phyloP scores from a whole-genome alignment of 2,797 vertebrate genomes.

The Xenopus petersii region DNA sequence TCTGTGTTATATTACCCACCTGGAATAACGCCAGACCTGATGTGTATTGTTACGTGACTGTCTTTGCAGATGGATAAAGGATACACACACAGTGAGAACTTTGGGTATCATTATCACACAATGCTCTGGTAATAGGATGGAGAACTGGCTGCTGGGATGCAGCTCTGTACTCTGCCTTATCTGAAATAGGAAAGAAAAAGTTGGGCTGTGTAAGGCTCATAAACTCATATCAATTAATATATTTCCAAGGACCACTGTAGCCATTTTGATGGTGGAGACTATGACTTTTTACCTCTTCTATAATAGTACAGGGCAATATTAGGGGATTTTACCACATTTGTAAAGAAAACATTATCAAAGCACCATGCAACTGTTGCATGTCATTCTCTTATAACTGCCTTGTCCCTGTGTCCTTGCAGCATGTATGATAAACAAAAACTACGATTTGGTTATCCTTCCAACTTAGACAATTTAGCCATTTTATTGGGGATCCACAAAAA shows the following conservation, averaged over 20 bases:
- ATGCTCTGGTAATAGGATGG: conserved; percentile 60
- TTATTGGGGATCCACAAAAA: too few species aligned
- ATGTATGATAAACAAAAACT: too few species aligned
- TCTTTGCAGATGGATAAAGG: conserved; percentile 48
- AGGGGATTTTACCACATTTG: neutral
- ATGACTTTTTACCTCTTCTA: neutral
- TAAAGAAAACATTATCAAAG: too few species aligned
- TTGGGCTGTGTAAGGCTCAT: neutral
- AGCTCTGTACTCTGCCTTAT: conserved; percentile 3
- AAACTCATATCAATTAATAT: neutral
- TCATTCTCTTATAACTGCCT: too few species aligned
- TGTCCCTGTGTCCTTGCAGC: too few species aligned
- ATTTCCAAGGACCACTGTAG: neutral
- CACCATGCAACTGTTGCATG: too few species aligned
- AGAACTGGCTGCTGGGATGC: conserved; percentile 2
- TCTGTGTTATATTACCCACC: conserved; percentile 40
- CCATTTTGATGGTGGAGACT: neutral
- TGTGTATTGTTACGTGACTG: conserved; percentile 42
- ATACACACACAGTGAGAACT: conserved; percentile 53
- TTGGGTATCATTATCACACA: conserved; percentile 71
- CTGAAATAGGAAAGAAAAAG: neutral
- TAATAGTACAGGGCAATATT: too few species aligned
- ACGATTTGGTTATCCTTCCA: too few species aligned
- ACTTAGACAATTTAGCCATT: too few species aligned
- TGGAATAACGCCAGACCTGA: conserved; percentile 32